phyloP scores from a whole-genome alignment of 1,140 invertebrate genomes.

The Venturia canescens region DNA sequence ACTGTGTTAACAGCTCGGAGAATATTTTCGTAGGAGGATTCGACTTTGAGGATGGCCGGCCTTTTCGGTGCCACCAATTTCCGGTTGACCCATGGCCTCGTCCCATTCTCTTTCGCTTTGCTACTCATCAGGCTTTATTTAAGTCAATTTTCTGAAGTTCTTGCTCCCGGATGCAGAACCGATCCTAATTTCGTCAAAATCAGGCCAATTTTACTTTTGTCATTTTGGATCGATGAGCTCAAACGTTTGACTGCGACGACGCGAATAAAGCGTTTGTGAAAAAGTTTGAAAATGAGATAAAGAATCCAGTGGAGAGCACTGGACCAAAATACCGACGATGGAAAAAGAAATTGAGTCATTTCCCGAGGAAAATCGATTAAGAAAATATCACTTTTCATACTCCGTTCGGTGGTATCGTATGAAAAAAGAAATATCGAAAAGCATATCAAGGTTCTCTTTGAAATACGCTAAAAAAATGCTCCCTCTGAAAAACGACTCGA shows the following conservation, averaged over 20 bases:
- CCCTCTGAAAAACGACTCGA: conserved; percentile 15
- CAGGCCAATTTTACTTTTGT: no score
- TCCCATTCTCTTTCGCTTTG: neutral
- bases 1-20: neutral
- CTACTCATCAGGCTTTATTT: conserved; percentile 30
- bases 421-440: neutral
- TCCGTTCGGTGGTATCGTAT: no score
- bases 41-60: neutral
- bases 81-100: conserved; percentile 49
- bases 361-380: neutral
- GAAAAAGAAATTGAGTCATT: neutral
- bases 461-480: neutral
- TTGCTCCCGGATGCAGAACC: neutral
- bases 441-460: conserved; percentile 11
- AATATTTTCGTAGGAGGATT: conserved; percentile 12
- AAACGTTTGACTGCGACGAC: no score
- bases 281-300: neutral
- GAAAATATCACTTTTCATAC: neutral
- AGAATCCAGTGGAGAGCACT: neutral
- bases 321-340: neutral
- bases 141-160: neutral
- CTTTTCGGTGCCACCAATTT: conserved; percentile 51
- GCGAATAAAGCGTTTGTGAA: no score
- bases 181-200: no score
- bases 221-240: no score